Percentiles rank a stretch among this genome's conserved stretches.
phyloP scores from a whole-genome alignment of 2,888 invertebrate species.

The Eretmocerus hayati region DNA sequence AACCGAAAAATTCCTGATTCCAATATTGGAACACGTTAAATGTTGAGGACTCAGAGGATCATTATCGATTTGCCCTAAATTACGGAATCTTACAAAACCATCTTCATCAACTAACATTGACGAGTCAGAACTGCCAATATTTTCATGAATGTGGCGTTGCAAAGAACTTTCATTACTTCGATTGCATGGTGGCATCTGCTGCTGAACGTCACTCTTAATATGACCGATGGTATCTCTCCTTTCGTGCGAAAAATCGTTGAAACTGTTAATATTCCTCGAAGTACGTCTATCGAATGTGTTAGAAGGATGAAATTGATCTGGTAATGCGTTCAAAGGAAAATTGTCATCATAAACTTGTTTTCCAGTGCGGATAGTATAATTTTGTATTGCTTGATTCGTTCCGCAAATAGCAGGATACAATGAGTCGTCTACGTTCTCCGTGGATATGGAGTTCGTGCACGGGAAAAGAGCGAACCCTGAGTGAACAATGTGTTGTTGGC shows the following conservation, averaged over 20 bases:
- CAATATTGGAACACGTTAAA: conserved; percentile 36
- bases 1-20: conserved; percentile 39
- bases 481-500: conserved; percentile 41
- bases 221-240: conserved; percentile 40
- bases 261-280: conserved; percentile 55
- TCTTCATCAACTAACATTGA: conserved; percentile 87
- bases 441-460: conserved; percentile 70
- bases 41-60: conserved; percentile 40
- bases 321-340: conserved; percentile 53
- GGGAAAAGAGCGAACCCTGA: conserved; percentile 75
- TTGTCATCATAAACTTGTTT: conserved; percentile 70
- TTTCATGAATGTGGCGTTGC: conserved; percentile 51
- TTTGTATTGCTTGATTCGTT: conserved; percentile 77
- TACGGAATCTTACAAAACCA: conserved; percentile 79
- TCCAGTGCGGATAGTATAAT: conserved; percentile 71
- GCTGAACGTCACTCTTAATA: conserved; percentile 32
- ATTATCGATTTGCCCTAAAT: conserved; percentile 51
- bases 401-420: conserved; percentile 81
- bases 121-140: conserved; percentile 48
- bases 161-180: conserved; percentile 6
- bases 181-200: conserved; percentile 34
- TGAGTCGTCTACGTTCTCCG: conserved; percentile 75
- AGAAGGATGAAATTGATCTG: conserved; percentile 42
- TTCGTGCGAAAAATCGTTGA: conserved; percentile 53
- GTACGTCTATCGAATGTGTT: conserved; percentile 44